Evolutionary conservation across 2,113 vertebrate genomes (phyloP).

Genomic region (Damaliscus lunatus): DNA sequence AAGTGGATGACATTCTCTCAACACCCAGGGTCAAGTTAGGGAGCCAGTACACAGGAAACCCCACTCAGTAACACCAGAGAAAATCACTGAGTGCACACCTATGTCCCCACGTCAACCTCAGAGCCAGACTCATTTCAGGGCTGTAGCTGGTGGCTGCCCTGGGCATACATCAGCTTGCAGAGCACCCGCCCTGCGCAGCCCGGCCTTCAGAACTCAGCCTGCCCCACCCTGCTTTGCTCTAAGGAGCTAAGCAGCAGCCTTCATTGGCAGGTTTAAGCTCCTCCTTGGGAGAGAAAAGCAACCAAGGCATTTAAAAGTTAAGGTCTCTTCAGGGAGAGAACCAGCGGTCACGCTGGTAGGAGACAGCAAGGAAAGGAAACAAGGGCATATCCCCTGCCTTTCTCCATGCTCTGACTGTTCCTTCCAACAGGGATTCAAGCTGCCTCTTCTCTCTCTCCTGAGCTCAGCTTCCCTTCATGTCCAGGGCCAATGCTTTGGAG

Average conservation of each 20-base stretch:
- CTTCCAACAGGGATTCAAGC: neutral
- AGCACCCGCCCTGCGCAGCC: neutral
- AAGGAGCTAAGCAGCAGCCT: neutral
- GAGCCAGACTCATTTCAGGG: neutral
- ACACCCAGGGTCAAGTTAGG: neutral
- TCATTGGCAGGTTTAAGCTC: neutral
- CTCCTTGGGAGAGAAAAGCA: conserved; percentile 8
- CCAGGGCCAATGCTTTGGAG: neutral
- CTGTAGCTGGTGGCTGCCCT: neutral
- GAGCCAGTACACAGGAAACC: neutral
- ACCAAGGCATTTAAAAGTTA: neutral
- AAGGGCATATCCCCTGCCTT: neutral
- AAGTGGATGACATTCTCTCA: neutral
- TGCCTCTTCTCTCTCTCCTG: neutral
- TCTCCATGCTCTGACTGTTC: neutral
- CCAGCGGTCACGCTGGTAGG: neutral
- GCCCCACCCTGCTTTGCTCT: neutral
- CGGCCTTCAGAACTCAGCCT: neutral
- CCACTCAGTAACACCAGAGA: neutral
- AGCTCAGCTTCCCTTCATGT: neutral
- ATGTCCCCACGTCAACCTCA: neutral
- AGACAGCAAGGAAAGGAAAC: neutral
- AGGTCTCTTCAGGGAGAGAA: neutral
- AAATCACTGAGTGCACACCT: neutral
- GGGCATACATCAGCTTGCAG: neutral